These are phyloP conservation scores for Enteromius mattozi DNA, from an alignment of 2,797 vertebrate species.

Conservation along the genomic window DNA sequence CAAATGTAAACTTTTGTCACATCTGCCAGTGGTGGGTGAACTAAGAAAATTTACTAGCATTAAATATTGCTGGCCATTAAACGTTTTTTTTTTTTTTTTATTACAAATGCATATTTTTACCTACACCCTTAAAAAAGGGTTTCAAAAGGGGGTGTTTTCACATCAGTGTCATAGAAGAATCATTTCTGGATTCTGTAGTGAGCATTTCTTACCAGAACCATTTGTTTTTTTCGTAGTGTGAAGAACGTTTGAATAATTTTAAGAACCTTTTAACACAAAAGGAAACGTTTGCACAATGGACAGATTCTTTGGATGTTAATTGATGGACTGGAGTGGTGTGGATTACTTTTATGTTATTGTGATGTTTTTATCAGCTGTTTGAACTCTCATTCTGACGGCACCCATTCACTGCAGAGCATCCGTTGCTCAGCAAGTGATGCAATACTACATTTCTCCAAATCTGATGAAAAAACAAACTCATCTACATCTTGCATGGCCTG, in stretches of 20 bases:
- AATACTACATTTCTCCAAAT: neutral
- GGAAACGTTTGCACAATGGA: neutral
- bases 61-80: neutral
- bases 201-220: neutral
- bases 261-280: neutral
- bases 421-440: neutral
- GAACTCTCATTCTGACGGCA: neutral
- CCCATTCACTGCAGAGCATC: neutral
- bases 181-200: neutral
- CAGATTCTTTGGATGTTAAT: neutral
- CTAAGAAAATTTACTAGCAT: neutral
- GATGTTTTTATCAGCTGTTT: neutral
- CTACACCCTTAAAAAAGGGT: neutral
- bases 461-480: neutral
- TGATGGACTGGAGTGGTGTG: too few species aligned
- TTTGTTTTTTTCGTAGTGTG: neutral
- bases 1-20: slow-evolving; percentile 7
- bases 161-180: neutral
- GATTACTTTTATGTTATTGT: neutral
- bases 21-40: slow-evolving; percentile 1
- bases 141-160: neutral
- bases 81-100: neutral
- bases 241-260: neutral
- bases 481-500: neutral
- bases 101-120: neutral